These are phyloP conservation scores for Venustaconcha ellipsiformis DNA, from an alignment of 1,140 invertebrate genomes.

Conservation along the genomic window DNA sequence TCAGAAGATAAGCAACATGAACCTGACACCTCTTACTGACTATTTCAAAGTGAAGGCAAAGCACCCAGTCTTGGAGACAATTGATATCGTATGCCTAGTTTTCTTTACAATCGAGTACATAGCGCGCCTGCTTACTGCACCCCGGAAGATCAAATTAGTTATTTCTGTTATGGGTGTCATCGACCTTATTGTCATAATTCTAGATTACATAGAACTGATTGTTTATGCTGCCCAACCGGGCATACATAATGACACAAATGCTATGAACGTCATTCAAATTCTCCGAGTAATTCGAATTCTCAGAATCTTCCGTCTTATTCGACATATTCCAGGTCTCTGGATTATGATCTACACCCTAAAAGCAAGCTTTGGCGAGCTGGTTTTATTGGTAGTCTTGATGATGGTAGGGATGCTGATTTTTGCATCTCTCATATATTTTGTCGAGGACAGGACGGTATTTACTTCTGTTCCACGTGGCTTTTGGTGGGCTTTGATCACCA, in stretches of 20 bases:
- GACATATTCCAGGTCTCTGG: constrained; percentile 95
- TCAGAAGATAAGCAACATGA: background rate
- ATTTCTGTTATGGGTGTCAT: constrained; percentile 70
- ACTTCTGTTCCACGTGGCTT: constrained; percentile 38
- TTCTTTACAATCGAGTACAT: constrained; percentile 70
- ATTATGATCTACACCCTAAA: constrained; percentile 96
- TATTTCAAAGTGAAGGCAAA: background rate
- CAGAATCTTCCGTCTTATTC: constrained; percentile 41
- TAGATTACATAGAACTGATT: constrained; percentile 54
- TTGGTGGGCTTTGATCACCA: constrained; percentile 73
- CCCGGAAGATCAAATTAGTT: constrained; percentile 63
- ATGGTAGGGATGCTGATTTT: constrained; percentile 99
- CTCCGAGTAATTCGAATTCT: constrained; percentile 43
- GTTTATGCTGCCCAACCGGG: constrained; percentile 22
- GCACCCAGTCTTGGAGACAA: constrained; percentile 33
- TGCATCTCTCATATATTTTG: constrained; percentile 83
- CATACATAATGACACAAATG: background rate
- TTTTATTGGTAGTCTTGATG: constrained; percentile 97
- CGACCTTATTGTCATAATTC: constrained; percentile 66
- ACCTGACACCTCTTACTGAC: background rate
- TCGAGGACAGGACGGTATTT: constrained; percentile 73
- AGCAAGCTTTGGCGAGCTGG: constrained; percentile 98
- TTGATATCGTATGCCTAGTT: constrained; percentile 63
- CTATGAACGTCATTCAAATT: constrained; percentile 21
- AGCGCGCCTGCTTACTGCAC: constrained; percentile 62